Percentiles rank a stretch among this genome's conserved stretches.
These are phyloP conservation scores for Entomobrya proxima DNA, from an alignment of 2,888 invertebrate species.

Conservation along the genomic window DNA sequence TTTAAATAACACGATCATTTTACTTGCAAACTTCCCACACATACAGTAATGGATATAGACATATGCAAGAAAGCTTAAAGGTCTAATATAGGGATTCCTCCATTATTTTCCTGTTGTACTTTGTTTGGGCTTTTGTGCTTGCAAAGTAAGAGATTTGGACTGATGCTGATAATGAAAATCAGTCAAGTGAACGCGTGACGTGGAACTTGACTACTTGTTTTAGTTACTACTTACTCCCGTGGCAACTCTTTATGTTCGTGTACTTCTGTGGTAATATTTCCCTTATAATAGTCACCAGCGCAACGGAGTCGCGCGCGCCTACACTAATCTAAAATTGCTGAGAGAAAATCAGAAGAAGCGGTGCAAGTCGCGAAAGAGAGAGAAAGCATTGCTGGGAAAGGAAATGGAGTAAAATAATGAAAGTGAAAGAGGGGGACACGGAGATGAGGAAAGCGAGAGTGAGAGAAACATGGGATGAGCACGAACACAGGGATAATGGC, in stretches of 20 bases:
- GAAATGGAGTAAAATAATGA: conserved; percentile 6
- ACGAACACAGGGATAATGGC: background rate
- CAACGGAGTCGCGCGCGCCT: too few relatives aligned
- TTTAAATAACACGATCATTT: background rate
- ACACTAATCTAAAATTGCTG: background rate
- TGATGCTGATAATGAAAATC: background rate
- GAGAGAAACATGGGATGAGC: background rate
- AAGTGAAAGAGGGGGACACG: background rate
- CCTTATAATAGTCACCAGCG: background rate
- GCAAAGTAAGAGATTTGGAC: background rate
- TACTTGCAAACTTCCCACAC: too few relatives aligned
- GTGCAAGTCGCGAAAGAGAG: background rate
- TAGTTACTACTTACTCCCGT: background rate
- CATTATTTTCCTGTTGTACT: background rate
- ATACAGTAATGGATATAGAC: too few relatives aligned
- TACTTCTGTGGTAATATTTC: too few relatives aligned
- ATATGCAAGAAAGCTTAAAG: background rate
- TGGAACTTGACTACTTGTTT: background rate
- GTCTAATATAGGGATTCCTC: background rate
- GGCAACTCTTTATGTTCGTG: too few relatives aligned
- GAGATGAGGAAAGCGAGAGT: too few relatives aligned
- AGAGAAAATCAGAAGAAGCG: background rate
- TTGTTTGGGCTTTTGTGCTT: background rate
- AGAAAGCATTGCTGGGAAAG: background rate
- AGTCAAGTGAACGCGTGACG: background rate